A percentile compares a stretch with the other conserved stretches of the same genome.
phyloP scores from a whole-genome alignment of 2,113 vertebrate species.

The Agapornis roseicollis region DNA sequence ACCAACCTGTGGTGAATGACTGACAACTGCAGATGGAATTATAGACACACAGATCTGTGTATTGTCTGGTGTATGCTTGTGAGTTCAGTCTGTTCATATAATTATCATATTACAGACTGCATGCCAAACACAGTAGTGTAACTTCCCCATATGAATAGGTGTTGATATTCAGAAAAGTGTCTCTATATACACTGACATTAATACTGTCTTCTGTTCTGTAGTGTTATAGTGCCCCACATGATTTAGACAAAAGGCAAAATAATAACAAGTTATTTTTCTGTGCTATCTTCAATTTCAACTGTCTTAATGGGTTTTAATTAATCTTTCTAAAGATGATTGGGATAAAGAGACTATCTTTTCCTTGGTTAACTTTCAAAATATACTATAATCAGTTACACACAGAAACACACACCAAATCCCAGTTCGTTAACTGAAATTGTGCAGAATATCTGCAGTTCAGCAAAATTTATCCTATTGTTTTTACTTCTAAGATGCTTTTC shows the following conservation, averaged over 20 bases:
- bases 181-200: not conserved
- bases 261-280: not conserved
- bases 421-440: not conserved
- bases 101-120: not conserved
- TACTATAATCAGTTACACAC: not conserved
- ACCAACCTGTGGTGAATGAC: not conserved
- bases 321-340: not conserved
- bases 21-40: not conserved
- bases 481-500: not conserved
- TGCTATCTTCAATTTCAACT: not conserved
- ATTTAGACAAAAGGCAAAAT: not conserved
- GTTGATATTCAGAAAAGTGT: not conserved
- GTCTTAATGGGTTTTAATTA: not conserved
- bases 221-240: rapidly evolving
- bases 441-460: not conserved
- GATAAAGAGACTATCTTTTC: not conserved
- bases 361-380: not conserved
- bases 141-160: not conserved
- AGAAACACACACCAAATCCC: not conserved
- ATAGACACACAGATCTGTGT: not conserved
- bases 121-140: not conserved
- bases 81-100: not conserved
- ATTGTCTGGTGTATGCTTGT: not conserved
- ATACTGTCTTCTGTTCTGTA: not conserved
- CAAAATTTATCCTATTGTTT: not conserved